These are phyloP conservation scores for Monodelphis domestica DNA, from an alignment of 2,797 vertebrate species.

Conservation along the genomic window DNA sequence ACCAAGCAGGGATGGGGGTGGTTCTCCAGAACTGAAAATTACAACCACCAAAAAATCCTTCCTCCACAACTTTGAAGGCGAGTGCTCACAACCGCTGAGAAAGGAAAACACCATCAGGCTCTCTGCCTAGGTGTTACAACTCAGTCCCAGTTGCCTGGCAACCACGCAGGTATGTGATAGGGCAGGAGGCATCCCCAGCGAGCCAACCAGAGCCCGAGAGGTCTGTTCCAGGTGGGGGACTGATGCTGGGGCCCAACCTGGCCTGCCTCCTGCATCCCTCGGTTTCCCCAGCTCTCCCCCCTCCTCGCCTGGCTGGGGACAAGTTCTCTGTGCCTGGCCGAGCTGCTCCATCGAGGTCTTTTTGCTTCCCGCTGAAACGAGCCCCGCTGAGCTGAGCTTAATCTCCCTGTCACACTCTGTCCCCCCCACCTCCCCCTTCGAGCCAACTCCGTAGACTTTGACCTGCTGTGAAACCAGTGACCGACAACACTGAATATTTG, in stretches of 20 bases:
- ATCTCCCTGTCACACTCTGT: slow-evolving; percentile 69
- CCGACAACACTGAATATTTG: slow-evolving; percentile 79
- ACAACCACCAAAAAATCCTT: slow-evolving; percentile 26
- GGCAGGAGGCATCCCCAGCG: not conserved
- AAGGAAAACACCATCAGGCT: slow-evolving; percentile 58
- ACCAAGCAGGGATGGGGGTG: too few species aligned
- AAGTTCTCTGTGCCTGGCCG: slow-evolving; percentile 31
- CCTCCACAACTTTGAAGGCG: slow-evolving; percentile 68
- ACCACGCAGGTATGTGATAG: slow-evolving; percentile 52
- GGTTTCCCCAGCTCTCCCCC: not conserved
- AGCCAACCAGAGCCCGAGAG: slow-evolving; percentile 62
- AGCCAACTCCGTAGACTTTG: slow-evolving; percentile 70
- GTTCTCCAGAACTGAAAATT: slow-evolving; percentile 15
- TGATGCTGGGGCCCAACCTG: not conserved
- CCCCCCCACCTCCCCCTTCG: slow-evolving; percentile 69
- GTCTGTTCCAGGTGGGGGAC: slow-evolving; percentile 46
- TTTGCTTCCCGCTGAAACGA: slow-evolving; percentile 23
- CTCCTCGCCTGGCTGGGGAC: not conserved
- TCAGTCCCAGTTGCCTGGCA: slow-evolving; percentile 52
- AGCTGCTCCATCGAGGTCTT: slow-evolving; percentile 63
- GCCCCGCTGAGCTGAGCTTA: slow-evolving; percentile 68
- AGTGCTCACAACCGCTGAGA: slow-evolving; percentile 44
- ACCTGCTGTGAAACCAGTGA: slow-evolving; percentile 76
- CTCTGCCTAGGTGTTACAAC: slow-evolving; percentile 62
- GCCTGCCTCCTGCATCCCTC: not conserved